These are phyloP conservation scores for Sebastes trivittatus DNA, from an alignment of 2,797 vertebrate species.

Conservation along the genomic window DNA sequence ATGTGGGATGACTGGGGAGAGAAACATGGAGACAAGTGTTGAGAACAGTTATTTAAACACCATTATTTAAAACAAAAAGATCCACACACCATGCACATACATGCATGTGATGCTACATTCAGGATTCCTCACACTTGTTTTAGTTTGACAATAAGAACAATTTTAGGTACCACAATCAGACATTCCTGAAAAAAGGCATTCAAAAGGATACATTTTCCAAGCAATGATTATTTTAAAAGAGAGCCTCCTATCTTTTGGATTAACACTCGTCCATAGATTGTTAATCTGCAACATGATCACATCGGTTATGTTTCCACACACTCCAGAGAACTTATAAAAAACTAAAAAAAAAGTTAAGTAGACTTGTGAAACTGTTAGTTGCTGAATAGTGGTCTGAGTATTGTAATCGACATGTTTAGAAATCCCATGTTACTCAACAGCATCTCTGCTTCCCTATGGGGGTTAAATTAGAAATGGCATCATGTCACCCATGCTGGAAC, in stretches of 20 bases:
- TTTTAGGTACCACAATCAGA: neutral
- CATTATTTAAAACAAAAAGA: neutral
- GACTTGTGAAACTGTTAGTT: slow-evolving; percentile 72
- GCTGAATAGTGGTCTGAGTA: slow-evolving; percentile 28
- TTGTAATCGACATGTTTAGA: slow-evolving; percentile 51
- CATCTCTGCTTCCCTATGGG: slow-evolving; percentile 51
- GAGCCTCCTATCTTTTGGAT: neutral
- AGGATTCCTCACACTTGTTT: slow-evolving; percentile 5
- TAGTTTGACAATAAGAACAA: neutral
- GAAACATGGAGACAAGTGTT: neutral
- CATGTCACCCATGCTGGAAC: slow-evolving; percentile 57
- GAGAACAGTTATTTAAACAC: slow-evolving; percentile 31
- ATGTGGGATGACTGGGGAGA: slow-evolving; percentile 85
- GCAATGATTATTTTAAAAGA: neutral
- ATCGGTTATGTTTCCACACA: slow-evolving; percentile 25
- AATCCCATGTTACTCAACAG: slow-evolving; percentile 65
- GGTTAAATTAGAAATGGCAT: slow-evolving; percentile 42
- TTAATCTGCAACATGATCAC: slow-evolving; percentile 38
- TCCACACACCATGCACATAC: slow-evolving; percentile 28
- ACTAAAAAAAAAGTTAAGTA: neutral
- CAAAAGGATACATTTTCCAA: neutral
- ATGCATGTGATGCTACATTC: slow-evolving; percentile 40
- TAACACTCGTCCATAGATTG: slow-evolving; percentile 5
- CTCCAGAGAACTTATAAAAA: neutral
- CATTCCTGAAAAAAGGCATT: slow-evolving; percentile 3